Conservation (phyloP, 2,888 invertebrate genomes). For the Junonia oenone region DNA sequence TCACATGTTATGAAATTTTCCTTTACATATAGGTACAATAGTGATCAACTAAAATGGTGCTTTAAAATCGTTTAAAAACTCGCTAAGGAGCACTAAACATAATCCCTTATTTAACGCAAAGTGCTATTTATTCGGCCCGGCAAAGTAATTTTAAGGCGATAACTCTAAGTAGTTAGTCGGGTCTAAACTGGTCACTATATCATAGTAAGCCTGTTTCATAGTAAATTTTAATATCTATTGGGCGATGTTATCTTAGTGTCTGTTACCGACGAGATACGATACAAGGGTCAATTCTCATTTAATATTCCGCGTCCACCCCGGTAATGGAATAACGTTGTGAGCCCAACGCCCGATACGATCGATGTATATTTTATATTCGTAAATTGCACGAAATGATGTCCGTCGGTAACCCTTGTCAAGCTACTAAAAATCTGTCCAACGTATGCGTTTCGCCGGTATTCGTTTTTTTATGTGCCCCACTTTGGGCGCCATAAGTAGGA, state of each 20-base stretch:
- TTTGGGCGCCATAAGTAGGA: neutral
- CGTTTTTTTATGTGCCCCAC: slow-evolving; percentile 13
- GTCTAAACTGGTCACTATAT: slow-evolving; percentile 22
- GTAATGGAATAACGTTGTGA: slow-evolving; percentile 76
- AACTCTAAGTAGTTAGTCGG: slow-evolving; percentile 14
- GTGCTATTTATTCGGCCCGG: slow-evolving; percentile 10
- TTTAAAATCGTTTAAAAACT: neutral
- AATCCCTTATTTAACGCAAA: slow-evolving; percentile 9
- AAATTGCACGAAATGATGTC: slow-evolving; percentile 65
- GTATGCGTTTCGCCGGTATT: slow-evolving; percentile 14
- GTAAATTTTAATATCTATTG: slow-evolving; percentile 31
- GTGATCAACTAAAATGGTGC: neutral
- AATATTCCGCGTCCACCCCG: slow-evolving; percentile 59
- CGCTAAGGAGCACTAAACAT: slow-evolving; percentile 2
- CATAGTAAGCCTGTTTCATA: slow-evolving; percentile 25
- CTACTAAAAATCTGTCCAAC: slow-evolving; percentile 40
- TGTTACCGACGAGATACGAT: slow-evolving; percentile 33
- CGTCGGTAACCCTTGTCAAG: slow-evolving; percentile 59
- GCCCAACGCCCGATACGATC: slow-evolving; percentile 50
- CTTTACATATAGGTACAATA: no score
- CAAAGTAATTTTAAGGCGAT: slow-evolving; percentile 20
- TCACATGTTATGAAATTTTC: no score
- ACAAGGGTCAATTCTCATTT: slow-evolving; percentile 63
- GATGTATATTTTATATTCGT: slow-evolving; percentile 72
- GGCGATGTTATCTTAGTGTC: slow-evolving; percentile 40